Evolutionary conservation across 1,140 invertebrate genomes (phyloP), one percentile per base, ranked within the genome.

Genomic region (Microplitis demolitor): DNA sequence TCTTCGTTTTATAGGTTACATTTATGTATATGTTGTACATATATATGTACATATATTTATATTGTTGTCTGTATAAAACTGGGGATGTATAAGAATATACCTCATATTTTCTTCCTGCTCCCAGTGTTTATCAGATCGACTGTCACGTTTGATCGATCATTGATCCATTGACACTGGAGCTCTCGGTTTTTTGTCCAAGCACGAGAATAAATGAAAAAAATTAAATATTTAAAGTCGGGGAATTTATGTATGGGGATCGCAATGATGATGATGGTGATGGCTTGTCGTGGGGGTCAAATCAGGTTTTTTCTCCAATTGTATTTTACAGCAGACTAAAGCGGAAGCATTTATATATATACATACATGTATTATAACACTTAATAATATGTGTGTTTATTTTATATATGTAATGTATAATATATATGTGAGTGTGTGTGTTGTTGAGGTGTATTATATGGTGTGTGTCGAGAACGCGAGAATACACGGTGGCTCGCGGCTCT

Each of bases 401-500:
- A 45, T 45, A 45, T 45, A 45, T 11, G 8, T 45, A 2, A 24
- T 24, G 24, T 24, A 24, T 24, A 11, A 54, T 14, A 13, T 14
- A 14, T 9, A 58, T 58, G 24, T 31, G 56, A 58, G 24, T 5
- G 16, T 6, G 16, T 24, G 16, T 24, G 8, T 11, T 11, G 51
- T 3, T 6, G 6, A 50, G 6, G 13, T 50, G 45, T 50, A 50
- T 50, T 8, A 50, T 50, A 50, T 50, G 13, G 16, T 9, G 56
- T 58, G 24, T 31, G 31, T 45, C 6, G 39, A 45, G 39, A 24
- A 62, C 45, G 53, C 60, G 24, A 68, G 45, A 39, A 53, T 63
- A 72, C 45, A 60, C 76, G 77, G 62, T 51, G 66, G 62, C 37
- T 66, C 39, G 67, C 75, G 69, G 62, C 53, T 70, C 72, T 74